Conservation (phyloP, 2,888 invertebrate species). For the Synanthedon vespiformis region DNA sequence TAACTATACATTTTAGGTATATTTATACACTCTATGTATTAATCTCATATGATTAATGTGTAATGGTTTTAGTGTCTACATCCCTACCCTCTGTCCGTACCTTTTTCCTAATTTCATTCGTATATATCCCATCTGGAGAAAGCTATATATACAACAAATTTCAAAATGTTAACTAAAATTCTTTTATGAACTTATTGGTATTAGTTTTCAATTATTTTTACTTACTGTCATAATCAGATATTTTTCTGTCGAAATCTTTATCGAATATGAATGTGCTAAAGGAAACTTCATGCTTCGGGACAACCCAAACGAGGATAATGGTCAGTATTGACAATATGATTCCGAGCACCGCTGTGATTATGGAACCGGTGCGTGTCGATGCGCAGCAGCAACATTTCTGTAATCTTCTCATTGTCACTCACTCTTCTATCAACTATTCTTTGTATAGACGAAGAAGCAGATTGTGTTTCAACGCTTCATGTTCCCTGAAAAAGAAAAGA, state of each 20-base stretch:
- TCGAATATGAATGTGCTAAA: constrained; percentile 84
- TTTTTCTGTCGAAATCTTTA: constrained; percentile 56
- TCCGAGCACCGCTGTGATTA: constrained; percentile 78
- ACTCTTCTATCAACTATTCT: not conserved
- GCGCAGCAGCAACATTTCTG: constrained; percentile 79
- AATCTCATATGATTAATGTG: too few species aligned
- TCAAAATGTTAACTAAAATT: not conserved
- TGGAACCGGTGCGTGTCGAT: constrained; percentile 79
- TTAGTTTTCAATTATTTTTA: constrained; percentile 8
- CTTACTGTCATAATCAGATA: constrained; percentile 76
- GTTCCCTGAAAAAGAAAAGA: constrained; percentile 21
- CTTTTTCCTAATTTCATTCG: too few species aligned
- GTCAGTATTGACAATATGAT: constrained; percentile 81
- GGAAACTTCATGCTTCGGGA: constrained; percentile 69
- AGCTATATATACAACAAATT: too few species aligned
- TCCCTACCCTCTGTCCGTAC: too few species aligned
- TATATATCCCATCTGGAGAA: too few species aligned
- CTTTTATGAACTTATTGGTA: not conserved
- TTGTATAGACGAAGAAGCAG: not conserved
- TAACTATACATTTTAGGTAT: too few species aligned
- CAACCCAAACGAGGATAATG: constrained; percentile 76
- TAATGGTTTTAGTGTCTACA: too few species aligned
- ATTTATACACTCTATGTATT: too few species aligned
- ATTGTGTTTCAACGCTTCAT: constrained; percentile 24
- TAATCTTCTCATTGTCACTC: constrained; percentile 58